Evolutionary conservation across 2,888 invertebrate genomes (phyloP), one percentile per base, ranked within the genome.

Genomic region (Plebejus melissa): DNA sequence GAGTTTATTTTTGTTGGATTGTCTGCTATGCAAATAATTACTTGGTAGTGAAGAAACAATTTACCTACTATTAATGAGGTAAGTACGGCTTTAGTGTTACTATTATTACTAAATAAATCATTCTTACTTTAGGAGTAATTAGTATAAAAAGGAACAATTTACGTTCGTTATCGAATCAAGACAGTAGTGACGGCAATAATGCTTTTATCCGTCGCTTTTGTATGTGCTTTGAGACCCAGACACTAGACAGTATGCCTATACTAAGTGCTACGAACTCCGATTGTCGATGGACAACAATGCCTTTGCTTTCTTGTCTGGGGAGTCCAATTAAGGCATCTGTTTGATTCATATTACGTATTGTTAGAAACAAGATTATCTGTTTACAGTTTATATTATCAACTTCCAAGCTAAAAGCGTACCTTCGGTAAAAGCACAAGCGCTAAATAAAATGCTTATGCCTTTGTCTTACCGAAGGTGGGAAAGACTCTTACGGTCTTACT

Each of bases 251-350:
- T 28, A 88, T 93, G 89, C 90, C 92, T 0, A 85, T 93, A 54
- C 85, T 93, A 60, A 92, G 92, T 78, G 76, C 86, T 36, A 84
- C 79, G 71, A 87, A 86, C 81, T 87, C 86, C 79, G 91, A 88
- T 81, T 93, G 92, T 78, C 87, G 92, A 1, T 93, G 89, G 86
- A 89, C 86, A 46, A 86, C 89, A 41, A 84, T 84, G 76, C 90
- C 91, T 1, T 79, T 92, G 54, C 80, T 90, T 76, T 85, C 88
- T 2, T 77, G 86, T 9, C 81, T 87, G 11, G 92, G 92, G 0
- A 89, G 86, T 76, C 83, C 90, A 32, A 86, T 93, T 0, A 86
- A 85, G 88, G 93, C 91, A 75, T 74, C 60, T 16, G 70, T 69
- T 58, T 46, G 69, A 75, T 76, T 77, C 60, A 60, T 71, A 46